A percentile compares a stretch with the other conserved stretches of the same genome.
Conservation (phyloP, 2,888 invertebrate species). For the Megalurothrips usitatus region DNA sequence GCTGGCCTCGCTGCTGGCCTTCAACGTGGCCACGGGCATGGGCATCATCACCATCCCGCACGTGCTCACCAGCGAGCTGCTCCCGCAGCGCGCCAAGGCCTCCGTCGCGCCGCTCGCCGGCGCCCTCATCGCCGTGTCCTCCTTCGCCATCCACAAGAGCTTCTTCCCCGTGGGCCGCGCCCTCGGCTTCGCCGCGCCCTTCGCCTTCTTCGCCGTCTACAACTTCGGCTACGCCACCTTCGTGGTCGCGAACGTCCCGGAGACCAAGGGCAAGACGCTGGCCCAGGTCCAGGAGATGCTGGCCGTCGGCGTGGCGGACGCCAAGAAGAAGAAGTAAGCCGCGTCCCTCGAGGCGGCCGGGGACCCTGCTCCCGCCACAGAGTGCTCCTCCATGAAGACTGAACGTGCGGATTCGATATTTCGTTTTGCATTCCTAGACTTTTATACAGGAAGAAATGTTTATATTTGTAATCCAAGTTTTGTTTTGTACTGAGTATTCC, state of each 20-base stretch:
- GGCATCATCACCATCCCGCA: conserved; percentile 5
- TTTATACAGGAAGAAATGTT: too few species aligned
- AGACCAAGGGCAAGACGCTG: conserved; percentile 39
- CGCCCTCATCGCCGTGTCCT: neutral
- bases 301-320: neutral
- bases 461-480: too few species aligned
- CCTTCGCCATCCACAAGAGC: conserved; percentile 17
- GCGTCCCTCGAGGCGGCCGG: neutral
- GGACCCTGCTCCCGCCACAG: too few species aligned
- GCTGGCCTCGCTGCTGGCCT: neutral
- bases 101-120: conserved; percentile 1
- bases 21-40: neutral
- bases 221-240: conserved; percentile 34
- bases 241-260: conserved; percentile 36
- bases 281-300: conserved; percentile 36
- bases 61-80: conserved; percentile 12
- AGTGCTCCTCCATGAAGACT: too few species aligned
- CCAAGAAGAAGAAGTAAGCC: neutral
- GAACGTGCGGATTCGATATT: too few species aligned
- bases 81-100: conserved; percentile 1
- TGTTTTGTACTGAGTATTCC: too few species aligned
- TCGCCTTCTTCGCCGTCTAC: conserved; percentile 34
- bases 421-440: too few species aligned
- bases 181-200: conserved; percentile 37
- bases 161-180: conserved; percentile 33